phyloP scores from a whole-genome alignment of 2,113 vertebrate species.

The Otocyon megalotis region DNA sequence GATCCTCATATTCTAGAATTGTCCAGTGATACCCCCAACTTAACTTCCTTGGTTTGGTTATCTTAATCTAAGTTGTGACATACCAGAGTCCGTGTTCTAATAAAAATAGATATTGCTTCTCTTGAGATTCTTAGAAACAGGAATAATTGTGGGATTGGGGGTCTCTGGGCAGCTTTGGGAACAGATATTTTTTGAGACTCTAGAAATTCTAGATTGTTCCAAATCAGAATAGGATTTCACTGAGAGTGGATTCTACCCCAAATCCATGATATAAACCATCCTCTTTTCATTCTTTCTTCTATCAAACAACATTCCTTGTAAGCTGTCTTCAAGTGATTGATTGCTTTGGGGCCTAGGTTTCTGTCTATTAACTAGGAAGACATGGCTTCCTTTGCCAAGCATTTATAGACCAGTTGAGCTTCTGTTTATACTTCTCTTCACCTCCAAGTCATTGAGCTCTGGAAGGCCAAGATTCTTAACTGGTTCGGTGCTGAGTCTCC shows the following conservation, averaged over 20 bases:
- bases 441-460: background rate
- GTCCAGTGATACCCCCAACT: background rate
- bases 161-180: background rate
- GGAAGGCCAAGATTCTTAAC: background rate
- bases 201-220: background rate
- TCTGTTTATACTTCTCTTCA: background rate
- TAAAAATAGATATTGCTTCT: background rate
- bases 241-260: background rate
- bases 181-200: background rate
- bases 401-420: background rate
- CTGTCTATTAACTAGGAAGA: background rate
- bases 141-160: background rate
- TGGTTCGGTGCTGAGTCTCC: rapidly evolving
- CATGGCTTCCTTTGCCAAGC: background rate
- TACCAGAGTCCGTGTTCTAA: background rate
- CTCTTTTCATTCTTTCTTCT: background rate
- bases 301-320: background rate
- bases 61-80: background rate
- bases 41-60: background rate
- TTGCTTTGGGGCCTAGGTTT: background rate
- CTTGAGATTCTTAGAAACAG: background rate
- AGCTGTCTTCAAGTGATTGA: background rate
- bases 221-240: background rate
- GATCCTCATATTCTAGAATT: background rate
- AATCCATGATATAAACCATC: background rate